Percentiles rank a stretch among this genome's conserved stretches.
phyloP scores from a whole-genome alignment of 2,797 vertebrate species.

The Acanthurus leucopareius region DNA sequence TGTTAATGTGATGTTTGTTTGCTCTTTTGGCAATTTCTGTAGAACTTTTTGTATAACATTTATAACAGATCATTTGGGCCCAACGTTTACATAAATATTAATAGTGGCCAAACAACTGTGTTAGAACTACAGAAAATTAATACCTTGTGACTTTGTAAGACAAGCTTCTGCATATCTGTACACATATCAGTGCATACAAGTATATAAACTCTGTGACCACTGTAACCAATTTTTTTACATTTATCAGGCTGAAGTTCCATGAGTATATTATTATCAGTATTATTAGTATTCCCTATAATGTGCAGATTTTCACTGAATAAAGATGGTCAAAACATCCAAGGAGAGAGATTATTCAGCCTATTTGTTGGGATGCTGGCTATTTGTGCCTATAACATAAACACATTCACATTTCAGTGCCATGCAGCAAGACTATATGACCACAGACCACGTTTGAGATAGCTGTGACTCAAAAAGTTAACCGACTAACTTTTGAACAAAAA shows the following conservation, averaged over 20 bases:
- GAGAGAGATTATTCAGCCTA: neutral
- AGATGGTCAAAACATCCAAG: neutral
- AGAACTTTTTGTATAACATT: neutral
- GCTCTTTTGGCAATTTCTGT: neutral
- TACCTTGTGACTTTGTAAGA: neutral
- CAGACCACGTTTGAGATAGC: neutral
- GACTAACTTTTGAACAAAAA: neutral
- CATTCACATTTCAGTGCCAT: neutral
- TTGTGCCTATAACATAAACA: neutral
- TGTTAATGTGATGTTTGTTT: neutral
- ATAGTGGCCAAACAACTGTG: neutral
- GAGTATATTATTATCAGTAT: neutral
- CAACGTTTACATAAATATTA: neutral
- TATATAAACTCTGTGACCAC: neutral
- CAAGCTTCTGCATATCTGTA: neutral
- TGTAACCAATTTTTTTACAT: neutral
- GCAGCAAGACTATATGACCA: fast-evolving
- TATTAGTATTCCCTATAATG: neutral
- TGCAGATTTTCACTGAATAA: neutral
- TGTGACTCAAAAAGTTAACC: neutral
- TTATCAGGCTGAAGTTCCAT: neutral
- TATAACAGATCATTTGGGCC: neutral
- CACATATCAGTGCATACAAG: neutral
- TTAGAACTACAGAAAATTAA: neutral
- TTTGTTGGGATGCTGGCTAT: neutral